Percentiles rank a stretch among this genome's conserved stretches.
Conservation (phyloP, 2,113 vertebrate genomes). For the Alosa alosa region DNA sequence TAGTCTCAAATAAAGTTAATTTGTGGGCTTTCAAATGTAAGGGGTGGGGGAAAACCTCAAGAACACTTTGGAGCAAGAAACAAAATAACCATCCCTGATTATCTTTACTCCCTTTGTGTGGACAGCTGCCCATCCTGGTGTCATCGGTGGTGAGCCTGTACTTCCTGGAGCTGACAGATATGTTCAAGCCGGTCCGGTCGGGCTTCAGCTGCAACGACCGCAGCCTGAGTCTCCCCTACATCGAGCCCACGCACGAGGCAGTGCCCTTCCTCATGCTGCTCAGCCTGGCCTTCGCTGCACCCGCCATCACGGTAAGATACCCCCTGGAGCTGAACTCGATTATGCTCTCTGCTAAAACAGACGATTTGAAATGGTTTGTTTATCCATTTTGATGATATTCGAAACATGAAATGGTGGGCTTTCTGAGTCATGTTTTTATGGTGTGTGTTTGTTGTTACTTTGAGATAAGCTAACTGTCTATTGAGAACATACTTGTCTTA, state of each 20-base stretch:
- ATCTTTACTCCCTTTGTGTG: slow-evolving; percentile 41
- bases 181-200: slow-evolving; percentile 93
- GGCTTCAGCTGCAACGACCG: slow-evolving; percentile 95
- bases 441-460: background rate
- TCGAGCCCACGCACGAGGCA: slow-evolving; percentile 91
- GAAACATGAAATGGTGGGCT: background rate
- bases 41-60: background rate
- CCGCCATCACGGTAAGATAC: slow-evolving; percentile 83
- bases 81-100: slow-evolving; percentile 34
- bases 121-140: slow-evolving; percentile 91
- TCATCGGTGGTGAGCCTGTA: slow-evolving; percentile 96
- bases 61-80: background rate
- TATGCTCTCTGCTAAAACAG: background rate
- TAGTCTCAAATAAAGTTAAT: background rate
- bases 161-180: slow-evolving; percentile 94
- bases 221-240: slow-evolving; percentile 93
- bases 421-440: background rate
- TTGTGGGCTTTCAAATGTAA: background rate
- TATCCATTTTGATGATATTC: background rate
- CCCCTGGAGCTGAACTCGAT: background rate
- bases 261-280: slow-evolving; percentile 94
- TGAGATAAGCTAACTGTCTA: background rate
- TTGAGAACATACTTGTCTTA: background rate
- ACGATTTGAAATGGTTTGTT: background rate
- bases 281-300: slow-evolving; percentile 91